A percentile compares a stretch with the other conserved stretches of the same genome.
Conservation (phyloP, 2,113 vertebrate species). For the Corynorhinus townsendii region DNA sequence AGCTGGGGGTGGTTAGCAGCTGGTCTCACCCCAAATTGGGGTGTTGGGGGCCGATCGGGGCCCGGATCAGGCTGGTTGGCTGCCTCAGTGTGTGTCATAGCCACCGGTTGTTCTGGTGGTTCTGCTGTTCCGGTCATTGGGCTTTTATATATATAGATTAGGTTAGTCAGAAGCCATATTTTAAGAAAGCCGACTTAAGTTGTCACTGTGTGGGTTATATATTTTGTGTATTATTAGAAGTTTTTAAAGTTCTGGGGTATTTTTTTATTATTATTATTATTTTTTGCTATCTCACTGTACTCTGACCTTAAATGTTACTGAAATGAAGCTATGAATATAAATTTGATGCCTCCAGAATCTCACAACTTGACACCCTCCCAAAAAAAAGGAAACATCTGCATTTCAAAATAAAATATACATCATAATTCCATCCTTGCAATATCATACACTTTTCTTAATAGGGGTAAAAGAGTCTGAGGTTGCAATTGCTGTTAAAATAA, state of each 20-base stretch:
- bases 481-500: conserved; percentile 28
- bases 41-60: too few relatives aligned
- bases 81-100: too few relatives aligned
- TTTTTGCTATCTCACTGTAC: not conserved
- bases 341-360: not conserved
- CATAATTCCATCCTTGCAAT: not conserved
- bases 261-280: not conserved
- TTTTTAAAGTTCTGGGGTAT: not conserved
- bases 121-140: too few relatives aligned
- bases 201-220: not conserved
- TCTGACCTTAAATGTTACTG: conserved; percentile 27
- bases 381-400: not conserved
- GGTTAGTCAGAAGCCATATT: not conserved
- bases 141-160: too few relatives aligned
- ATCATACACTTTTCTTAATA: not conserved
- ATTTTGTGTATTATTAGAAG: not conserved
- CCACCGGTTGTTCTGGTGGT: too few relatives aligned
- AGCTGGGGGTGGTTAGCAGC: too few relatives aligned
- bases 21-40: too few relatives aligned
- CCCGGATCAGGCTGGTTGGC: too few relatives aligned
- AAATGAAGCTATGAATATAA: conserved; percentile 3
- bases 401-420: conserved; percentile 1
- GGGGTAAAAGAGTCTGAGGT: not conserved
- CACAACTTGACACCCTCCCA: not conserved
- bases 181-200: not conserved